Evolutionary conservation across 2,797 vertebrate species (phyloP), one percentile per base, ranked within the genome.

Genomic region (Ctenosaura bakeri): DNA sequence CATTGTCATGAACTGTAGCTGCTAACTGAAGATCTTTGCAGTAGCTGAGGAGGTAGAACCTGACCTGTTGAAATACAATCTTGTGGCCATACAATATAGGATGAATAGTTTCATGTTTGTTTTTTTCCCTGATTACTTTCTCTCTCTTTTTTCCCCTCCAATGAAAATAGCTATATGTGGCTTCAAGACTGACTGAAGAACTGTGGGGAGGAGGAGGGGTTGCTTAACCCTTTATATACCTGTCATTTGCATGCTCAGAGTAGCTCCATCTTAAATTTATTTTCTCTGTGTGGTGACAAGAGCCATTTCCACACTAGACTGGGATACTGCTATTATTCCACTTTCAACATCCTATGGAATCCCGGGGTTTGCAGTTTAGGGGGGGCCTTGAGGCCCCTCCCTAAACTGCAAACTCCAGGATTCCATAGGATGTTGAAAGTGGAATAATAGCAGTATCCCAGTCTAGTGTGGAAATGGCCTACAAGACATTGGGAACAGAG

Each of bases 31-130:
- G 92, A 71, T 89, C 92, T 52, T 76, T 91, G 78, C 50, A 85
- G 88, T 78, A 93, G 32, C 54, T 94, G 78, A 94, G 93, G 86
- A 90, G 83, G 90, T 93, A 83, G 56, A 10, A 35, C 86, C 89
- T 91, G 32, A 38, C 81, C 24, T 88, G 32, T 54, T 81, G n/a
- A 6, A 26, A 83, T 71, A 93, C 86, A 56, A 92, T 94, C 94
- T 77, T 95, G 74, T 14, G 64, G 46, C 46, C 50, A 88, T 42
- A 29, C 22, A 56, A 16, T 24, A 88, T 59, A 85, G 22, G 59
- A 62, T 66, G 66, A 82, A 12, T 74, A 56, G 14, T 73, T 74
- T 29, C 9, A 59, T 29, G 10, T 54, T 38, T 59, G 5, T 29
- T 24, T 22, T 46, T 20, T 46, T 10, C n/a, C 29, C 18, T 2